Percentiles rank a stretch among this genome's conserved stretches.
These are phyloP conservation scores for Catharus ustulatus DNA, from an alignment of 2,797 vertebrate species.

Conservation along the genomic window DNA sequence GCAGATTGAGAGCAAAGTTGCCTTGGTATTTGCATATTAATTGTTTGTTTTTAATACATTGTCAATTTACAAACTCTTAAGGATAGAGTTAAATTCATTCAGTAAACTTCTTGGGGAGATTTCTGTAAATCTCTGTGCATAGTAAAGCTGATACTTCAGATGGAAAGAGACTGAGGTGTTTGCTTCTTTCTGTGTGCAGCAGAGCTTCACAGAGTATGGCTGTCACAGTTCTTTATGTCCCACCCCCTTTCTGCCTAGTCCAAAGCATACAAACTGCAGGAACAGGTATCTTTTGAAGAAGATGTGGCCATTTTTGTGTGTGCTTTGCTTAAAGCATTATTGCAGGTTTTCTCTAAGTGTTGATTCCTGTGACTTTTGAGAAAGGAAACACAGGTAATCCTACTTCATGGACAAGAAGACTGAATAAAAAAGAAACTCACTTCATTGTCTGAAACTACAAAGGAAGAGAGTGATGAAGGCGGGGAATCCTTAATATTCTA, in stretches of 20 bases:
- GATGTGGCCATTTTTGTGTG: fast-evolving
- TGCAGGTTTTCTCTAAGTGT: not conserved
- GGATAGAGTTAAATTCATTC: not conserved
- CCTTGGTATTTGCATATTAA: not conserved
- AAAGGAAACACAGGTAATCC: not conserved
- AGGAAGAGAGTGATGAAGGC: not conserved
- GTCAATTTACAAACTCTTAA: not conserved
- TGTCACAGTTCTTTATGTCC: not conserved
- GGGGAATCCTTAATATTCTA: not conserved
- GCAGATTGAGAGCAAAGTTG: not conserved
- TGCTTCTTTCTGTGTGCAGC: not conserved
- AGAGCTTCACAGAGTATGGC: fast-evolving
- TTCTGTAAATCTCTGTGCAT: not conserved
- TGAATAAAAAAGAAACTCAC: not conserved
- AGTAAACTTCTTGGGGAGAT: not conserved
- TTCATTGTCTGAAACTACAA: not conserved
- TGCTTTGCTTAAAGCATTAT: not conserved
- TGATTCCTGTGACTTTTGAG: not conserved
- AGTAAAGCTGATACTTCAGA: not conserved
- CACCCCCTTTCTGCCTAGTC: not conserved
- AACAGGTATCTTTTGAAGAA: not conserved
- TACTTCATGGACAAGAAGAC: not conserved
- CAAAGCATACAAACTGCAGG: not conserved
- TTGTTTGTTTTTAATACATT: conserved; percentile 18
- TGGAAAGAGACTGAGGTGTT: not conserved